These are phyloP conservation scores for Leptonema lineaticorne DNA, from an alignment of 1,140 invertebrate genomes.

Conservation along the genomic window DNA sequence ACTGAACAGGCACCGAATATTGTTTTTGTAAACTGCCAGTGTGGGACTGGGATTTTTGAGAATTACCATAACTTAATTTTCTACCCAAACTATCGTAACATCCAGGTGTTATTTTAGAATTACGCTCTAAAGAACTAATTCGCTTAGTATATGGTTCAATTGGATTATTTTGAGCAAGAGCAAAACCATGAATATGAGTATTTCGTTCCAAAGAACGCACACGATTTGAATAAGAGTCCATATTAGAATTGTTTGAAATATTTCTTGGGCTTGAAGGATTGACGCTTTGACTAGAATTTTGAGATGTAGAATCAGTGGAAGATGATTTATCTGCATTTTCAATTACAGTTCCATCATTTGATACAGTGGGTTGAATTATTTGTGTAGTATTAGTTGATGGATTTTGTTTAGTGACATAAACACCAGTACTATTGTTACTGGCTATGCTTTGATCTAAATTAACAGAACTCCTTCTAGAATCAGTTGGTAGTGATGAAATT, in stretches of 20 bases:
- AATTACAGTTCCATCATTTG: slow-evolving; percentile 6
- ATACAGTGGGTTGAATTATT: background rate
- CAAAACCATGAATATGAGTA: slow-evolving; percentile 42
- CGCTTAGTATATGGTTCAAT: slow-evolving; percentile 42
- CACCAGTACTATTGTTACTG: slow-evolving; percentile 36
- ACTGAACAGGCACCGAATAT: slow-evolving; percentile 49
- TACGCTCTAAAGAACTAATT: slow-evolving; percentile 57
- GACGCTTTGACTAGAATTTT: slow-evolving; percentile 40
- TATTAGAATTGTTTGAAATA: slow-evolving; percentile 27
- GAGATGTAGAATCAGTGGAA: slow-evolving; percentile 33
- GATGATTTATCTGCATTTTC: slow-evolving; percentile 33
- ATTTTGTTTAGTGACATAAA: slow-evolving; percentile 31
- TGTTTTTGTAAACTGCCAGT: slow-evolving; percentile 49
- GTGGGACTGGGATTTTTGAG: slow-evolving; percentile 48
- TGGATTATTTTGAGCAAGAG: slow-evolving; percentile 25
- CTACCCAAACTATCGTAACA: slow-evolving; percentile 45
- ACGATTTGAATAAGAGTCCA: slow-evolving; percentile 47
- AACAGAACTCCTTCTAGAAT: slow-evolving; percentile 38
- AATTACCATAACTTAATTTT: slow-evolving; percentile 45
- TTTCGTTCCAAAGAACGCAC: slow-evolving; percentile 51
- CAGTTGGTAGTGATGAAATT: slow-evolving; percentile 40
- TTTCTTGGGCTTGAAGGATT: slow-evolving; percentile 37
- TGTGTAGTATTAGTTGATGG: background rate
- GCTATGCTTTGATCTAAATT: slow-evolving; percentile 40
- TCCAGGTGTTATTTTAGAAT: slow-evolving; percentile 48